Base-by-base conservation (phyloP, 2,113 vertebrate species). In the Muscicapa adusta region DNA sequence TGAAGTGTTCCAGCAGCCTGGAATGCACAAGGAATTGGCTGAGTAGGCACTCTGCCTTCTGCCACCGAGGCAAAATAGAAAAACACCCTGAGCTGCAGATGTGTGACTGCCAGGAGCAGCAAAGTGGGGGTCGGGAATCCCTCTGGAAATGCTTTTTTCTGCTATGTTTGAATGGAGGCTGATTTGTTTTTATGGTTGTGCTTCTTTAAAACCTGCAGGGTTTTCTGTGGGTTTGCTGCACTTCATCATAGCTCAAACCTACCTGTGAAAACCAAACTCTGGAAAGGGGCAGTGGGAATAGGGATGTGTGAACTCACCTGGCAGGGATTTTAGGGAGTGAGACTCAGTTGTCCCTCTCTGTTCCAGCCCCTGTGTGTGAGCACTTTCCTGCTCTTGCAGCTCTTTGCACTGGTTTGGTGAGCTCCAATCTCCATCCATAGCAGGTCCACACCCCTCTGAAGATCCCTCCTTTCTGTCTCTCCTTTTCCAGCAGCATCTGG, bases 1-100 rank as follows among this genome's bases (percentile, higher is more conserved):
- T 94, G 40, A 63, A 95, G 76, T 43, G 84, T 47, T 88, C 73
- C 62, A 82, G 62, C 57, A 61, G 85, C 33, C 2, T 13, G 40
- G 57, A 68, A 66, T 58, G 87, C 91, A 47, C 88, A 66, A 86
- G 88, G 72, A 94, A 93, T 50, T 60, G 73, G 71, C 81, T 94
- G 93, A 94, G 94, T 45, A 54, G 76, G 82, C 43, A 56, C 91
- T 60, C 73, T 75, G 22, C 16, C 31, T 83, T 96, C 82, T 91
- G 45, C 80, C 2, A 12, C 48, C 25, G 24, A 89, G 56, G 51
- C 56, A 81, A 72, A 94, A 85, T 5, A 42, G 3, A 63, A 62
- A 51, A 82, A 62, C 2, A 11, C 2, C 2, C 58, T 75, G 56
- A 93, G 40, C 62, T 92, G 43, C 51, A 80, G 62, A 36, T 45